Percentiles rank a stretch among this genome's conserved stretches.
phyloP scores from a whole-genome alignment of 1,140 invertebrate genomes.

The Pteromalus puparum region DNA sequence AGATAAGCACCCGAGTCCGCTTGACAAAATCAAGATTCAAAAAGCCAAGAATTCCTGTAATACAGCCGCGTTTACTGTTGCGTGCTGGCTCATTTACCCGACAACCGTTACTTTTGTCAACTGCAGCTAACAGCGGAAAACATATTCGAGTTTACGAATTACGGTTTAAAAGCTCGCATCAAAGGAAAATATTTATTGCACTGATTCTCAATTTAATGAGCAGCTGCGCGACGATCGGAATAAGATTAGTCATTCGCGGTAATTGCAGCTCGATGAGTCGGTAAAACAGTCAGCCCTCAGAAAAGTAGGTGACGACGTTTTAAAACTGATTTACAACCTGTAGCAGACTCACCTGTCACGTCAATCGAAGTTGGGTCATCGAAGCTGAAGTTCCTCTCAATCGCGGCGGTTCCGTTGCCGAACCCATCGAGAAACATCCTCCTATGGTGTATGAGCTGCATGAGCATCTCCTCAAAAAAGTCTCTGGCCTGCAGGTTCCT shows the following conservation, averaged over 20 bases:
- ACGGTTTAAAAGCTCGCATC: not conserved
- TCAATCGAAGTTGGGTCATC: not conserved
- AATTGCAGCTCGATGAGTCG: not conserved
- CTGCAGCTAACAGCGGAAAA: too few relatives aligned
- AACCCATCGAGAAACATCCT: constrained; percentile 33
- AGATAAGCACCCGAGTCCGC: too few relatives aligned
- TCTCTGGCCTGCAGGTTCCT: not conserved
- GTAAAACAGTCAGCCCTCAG: too few relatives aligned
- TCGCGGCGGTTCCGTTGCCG: constrained; percentile 10
- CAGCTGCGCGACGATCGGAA: not conserved
- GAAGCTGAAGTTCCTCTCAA: not conserved
- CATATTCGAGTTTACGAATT: not conserved
- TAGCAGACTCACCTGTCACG: constrained; percentile 21
- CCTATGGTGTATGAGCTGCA: constrained; percentile 6
- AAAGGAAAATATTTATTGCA: not conserved
- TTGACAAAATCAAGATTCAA: too few relatives aligned
- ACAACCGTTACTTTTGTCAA: too few relatives aligned
- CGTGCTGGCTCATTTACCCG: too few relatives aligned
- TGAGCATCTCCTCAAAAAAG: constrained; percentile 1
- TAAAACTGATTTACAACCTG: too few relatives aligned
- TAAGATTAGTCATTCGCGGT: not conserved
- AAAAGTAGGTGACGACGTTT: too few relatives aligned
- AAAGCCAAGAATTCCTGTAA: too few relatives aligned
- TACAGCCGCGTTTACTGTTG: too few relatives aligned
- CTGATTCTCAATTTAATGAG: not conserved